Evolutionary conservation across 1,140 invertebrate species (phyloP).

Genomic region (Pseudachorutes palmiensis): DNA sequence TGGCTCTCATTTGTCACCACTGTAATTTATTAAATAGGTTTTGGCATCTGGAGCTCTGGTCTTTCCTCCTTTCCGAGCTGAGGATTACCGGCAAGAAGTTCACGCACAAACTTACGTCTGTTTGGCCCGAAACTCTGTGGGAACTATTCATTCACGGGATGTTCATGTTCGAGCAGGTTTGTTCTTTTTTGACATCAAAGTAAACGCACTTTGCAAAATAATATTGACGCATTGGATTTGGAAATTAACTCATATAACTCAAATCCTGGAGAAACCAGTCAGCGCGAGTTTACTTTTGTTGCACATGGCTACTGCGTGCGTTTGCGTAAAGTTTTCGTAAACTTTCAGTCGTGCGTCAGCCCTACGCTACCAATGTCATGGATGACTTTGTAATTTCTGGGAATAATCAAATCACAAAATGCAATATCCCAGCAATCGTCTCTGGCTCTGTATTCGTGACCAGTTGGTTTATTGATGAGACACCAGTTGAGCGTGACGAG

Average conservation of each 20-base stretch:
- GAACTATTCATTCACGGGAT: conserved; percentile 80
- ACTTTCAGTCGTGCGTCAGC: conserved; percentile 69
- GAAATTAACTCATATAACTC: too few relatives aligned
- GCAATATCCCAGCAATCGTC: conserved; percentile 47
- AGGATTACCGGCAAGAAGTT: conserved; percentile 85
- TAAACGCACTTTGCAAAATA: too few relatives aligned
- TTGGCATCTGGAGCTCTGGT: conserved; percentile 84
- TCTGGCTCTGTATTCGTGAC: conserved; percentile 47
- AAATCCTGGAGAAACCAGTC: too few relatives aligned
- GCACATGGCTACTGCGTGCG: too few relatives aligned
- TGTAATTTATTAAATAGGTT: too few relatives aligned
- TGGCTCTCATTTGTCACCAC: too few relatives aligned
- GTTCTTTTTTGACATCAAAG: neutral
- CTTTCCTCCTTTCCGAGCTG: conserved; percentile 84
- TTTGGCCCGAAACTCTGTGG: conserved; percentile 75
- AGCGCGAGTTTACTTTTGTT: too few relatives aligned
- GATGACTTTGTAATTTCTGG: conserved; percentile 79
- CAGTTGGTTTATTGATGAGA: conserved; percentile 51
- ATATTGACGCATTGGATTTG: too few relatives aligned
- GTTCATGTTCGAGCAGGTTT: conserved; percentile 88
- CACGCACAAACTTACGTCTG: conserved; percentile 90
- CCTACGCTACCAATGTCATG: conserved; percentile 77
- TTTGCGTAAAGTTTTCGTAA: too few relatives aligned
- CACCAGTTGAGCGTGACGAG: conserved; percentile 40
- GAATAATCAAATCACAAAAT: conserved; percentile 47